phyloP scores from a whole-genome alignment of 53 echinoderm and acorn worm genomes.

The Zoroaster sp. region DNA sequence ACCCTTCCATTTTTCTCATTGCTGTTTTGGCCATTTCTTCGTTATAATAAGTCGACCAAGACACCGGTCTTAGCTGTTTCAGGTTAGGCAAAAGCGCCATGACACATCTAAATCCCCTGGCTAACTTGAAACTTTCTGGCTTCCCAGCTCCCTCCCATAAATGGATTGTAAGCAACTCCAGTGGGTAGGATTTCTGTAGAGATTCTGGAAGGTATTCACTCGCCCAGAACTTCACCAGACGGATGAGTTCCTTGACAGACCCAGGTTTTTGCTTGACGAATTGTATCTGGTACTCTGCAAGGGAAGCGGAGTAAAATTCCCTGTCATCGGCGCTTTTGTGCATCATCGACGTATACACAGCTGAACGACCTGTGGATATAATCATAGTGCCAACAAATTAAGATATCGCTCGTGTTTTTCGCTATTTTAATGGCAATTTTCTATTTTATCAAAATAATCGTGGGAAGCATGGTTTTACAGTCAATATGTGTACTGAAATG shows the following conservation, averaged over 20 bases:
- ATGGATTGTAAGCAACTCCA: background rate
- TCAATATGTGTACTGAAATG: too few species aligned
- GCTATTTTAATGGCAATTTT: too few species aligned
- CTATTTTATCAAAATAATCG: too few species aligned
- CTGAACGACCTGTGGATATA: background rate
- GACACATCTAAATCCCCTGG: background rate
- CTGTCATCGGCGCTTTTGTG: background rate
- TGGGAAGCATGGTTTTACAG: too few species aligned
- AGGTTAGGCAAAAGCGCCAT: background rate
- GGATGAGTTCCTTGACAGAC: background rate
- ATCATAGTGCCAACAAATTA: too few species aligned
- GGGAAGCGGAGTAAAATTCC: background rate
- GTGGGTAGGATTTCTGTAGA: background rate
- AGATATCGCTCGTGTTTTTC: too few species aligned
- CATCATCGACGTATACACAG: background rate
- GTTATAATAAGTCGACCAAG: background rate
- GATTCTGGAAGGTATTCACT: background rate
- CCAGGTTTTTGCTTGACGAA: background rate
- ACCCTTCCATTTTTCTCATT: background rate
- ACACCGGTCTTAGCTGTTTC: background rate
- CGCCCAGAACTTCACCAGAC: conserved; percentile 1
- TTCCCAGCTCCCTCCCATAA: background rate
- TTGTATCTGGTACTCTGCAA: background rate
- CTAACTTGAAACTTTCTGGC: background rate
- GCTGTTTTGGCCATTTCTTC: background rate